Conservation (phyloP, 2,113 vertebrate species). For the Malurus alboscapulatus region DNA sequence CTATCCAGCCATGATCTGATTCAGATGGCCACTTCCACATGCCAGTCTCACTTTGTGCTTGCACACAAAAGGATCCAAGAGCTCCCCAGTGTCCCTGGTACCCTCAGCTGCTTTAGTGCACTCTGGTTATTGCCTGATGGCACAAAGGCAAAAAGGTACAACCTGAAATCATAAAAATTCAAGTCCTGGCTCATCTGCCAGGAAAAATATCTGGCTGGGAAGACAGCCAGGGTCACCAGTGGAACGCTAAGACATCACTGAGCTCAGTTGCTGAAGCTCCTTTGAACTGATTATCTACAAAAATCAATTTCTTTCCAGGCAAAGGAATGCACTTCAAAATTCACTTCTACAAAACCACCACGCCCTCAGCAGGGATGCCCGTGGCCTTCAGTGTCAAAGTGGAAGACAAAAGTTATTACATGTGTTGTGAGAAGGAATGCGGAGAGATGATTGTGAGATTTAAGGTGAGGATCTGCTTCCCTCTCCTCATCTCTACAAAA, state of each 20-base stretch:
- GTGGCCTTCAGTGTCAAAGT: conserved; percentile 50
- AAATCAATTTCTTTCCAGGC: not conserved
- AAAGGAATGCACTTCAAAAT: conserved; percentile 58
- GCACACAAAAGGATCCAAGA: not conserved
- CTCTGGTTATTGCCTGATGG: not conserved
- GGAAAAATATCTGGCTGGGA: not conserved
- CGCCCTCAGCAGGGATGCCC: not conserved
- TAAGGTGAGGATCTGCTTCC: conserved; percentile 21
- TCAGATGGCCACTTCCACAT: not conserved
- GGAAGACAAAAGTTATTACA: conserved; percentile 13
- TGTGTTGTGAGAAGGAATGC: conserved; percentile 40
- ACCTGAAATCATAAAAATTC: not conserved
- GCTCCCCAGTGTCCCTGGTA: not conserved
- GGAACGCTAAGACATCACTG: too few relatives aligned
- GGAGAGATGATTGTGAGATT: conserved; percentile 25
- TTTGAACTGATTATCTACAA: not conserved
- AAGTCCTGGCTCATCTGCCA: not conserved
- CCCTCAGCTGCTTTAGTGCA: not conserved
- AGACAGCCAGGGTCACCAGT: not conserved
- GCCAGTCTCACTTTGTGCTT: not conserved
- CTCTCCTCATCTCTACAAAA: too few relatives aligned
- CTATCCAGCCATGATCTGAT: not conserved
- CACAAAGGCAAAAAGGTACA: not conserved
- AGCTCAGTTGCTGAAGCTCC: not conserved
- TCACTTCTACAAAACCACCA: conserved; percentile 44